These are phyloP conservation scores for Heliconius hermathena DNA, from an alignment of 1,140 invertebrate species.

Conservation along the genomic window DNA sequence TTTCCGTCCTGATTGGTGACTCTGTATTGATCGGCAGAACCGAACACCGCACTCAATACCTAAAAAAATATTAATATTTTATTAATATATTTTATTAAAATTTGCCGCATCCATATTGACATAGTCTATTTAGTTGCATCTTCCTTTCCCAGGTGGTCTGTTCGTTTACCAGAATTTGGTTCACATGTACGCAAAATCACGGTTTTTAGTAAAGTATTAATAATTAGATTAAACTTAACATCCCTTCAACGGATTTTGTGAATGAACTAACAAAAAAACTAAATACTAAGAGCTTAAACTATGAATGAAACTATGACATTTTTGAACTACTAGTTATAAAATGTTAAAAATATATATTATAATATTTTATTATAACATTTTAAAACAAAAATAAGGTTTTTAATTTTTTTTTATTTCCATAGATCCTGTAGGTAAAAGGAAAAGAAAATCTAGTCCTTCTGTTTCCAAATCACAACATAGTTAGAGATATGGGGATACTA, in stretches of 20 bases:
- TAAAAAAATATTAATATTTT: too few species aligned
- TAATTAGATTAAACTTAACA: conserved; percentile 22
- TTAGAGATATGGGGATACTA: too few species aligned
- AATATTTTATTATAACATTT: too few species aligned
- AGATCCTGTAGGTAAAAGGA: too few species aligned
- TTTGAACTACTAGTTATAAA: not conserved
- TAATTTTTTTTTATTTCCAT: too few species aligned
- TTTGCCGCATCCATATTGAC: conserved; percentile 38
- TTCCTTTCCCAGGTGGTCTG: conserved; percentile 58
- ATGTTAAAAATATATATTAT: too few species aligned
- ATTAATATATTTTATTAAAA: not conserved
- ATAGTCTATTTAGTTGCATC: conserved; percentile 38
- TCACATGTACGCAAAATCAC: conserved; percentile 48
- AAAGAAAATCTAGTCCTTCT: too few species aligned
- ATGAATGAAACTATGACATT: not conserved
- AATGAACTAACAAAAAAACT: not conserved
- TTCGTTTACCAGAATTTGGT: conserved; percentile 53
- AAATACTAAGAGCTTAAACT: not conserved
- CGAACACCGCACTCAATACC: too few species aligned
- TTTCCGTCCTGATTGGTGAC: too few species aligned
- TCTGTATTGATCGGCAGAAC: too few species aligned
- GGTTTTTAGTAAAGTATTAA: conserved; percentile 40
- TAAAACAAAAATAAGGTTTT: too few species aligned
- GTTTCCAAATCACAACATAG: too few species aligned
- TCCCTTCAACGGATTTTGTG: not conserved